Conservation (phyloP, 1,140 invertebrate species). For the Scylla paramamosain region DNA sequence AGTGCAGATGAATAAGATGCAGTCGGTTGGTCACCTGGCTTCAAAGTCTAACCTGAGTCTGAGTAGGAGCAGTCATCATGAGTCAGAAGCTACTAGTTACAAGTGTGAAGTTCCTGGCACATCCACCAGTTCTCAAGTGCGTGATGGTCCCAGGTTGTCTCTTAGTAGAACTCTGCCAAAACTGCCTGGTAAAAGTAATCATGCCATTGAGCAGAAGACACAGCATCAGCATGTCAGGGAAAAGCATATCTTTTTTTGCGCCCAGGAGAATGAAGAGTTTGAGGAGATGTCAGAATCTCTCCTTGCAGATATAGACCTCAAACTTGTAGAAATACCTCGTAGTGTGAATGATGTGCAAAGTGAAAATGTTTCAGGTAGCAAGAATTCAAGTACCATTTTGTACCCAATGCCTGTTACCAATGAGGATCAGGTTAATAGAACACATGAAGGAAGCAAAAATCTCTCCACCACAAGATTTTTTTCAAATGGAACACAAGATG, state of each 20-base stretch:
- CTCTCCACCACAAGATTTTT: background rate
- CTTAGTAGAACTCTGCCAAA: background rate
- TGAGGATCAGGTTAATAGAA: background rate
- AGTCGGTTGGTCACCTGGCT: background rate
- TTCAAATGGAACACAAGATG: background rate
- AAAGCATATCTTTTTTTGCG: background rate
- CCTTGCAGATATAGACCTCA: constrained; percentile 33
- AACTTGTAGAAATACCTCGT: background rate
- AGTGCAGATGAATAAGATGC: background rate
- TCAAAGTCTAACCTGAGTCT: background rate
- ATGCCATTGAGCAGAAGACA: background rate
- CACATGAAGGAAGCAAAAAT: background rate
- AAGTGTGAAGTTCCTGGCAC: background rate
- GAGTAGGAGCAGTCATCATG: background rate
- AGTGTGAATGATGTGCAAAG: background rate
- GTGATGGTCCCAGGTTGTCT: background rate
- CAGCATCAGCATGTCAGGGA: background rate
- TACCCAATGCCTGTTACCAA: background rate
- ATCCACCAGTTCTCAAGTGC: background rate
- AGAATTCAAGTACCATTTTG: background rate
- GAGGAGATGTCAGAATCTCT: constrained; percentile 54
- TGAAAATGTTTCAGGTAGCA: background rate
- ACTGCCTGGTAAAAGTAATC: background rate
- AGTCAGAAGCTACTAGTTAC: background rate
- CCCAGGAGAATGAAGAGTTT: constrained; percentile 41